phyloP scores from a whole-genome alignment of 2,888 invertebrate genomes.

The Gortyna flavago region DNA sequence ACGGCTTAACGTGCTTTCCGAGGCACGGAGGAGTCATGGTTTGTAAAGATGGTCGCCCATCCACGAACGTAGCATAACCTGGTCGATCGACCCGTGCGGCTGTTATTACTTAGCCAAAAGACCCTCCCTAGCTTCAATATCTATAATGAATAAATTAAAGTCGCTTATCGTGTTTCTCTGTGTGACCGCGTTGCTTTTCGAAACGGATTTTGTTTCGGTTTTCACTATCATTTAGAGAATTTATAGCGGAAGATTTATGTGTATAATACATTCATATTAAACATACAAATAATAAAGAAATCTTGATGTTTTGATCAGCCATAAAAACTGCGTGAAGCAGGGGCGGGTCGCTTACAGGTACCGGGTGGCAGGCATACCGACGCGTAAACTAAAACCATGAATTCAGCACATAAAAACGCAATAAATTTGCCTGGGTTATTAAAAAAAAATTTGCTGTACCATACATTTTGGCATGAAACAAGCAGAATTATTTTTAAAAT shows the following conservation, averaged over 20 bases:
- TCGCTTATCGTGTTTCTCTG: not conserved
- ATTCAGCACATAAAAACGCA: not conserved
- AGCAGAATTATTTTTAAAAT: too few species aligned
- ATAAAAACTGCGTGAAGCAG: too few species aligned
- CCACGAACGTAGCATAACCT: too few species aligned
- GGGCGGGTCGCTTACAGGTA: not conserved
- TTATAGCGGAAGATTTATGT: not conserved
- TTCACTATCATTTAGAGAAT: not conserved
- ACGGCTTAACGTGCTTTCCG: not conserved
- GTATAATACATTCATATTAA: not conserved
- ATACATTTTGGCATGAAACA: too few species aligned
- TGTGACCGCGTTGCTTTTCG: not conserved
- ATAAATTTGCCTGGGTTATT: too few species aligned
- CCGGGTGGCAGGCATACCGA: too few species aligned
- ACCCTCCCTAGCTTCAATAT: too few species aligned
- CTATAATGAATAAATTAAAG: not conserved
- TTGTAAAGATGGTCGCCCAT: too few species aligned
- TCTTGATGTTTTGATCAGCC: not conserved
- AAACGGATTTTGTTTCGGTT: not conserved
- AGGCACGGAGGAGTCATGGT: too few species aligned
- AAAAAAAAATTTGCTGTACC: too few species aligned
- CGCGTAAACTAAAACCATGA: not conserved
- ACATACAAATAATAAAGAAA: not conserved
- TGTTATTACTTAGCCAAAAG: too few species aligned
- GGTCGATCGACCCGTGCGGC: too few species aligned